These are phyloP conservation scores for Ailurus styani DNA, from an alignment of 2,113 vertebrate species.

Conservation along the genomic window DNA sequence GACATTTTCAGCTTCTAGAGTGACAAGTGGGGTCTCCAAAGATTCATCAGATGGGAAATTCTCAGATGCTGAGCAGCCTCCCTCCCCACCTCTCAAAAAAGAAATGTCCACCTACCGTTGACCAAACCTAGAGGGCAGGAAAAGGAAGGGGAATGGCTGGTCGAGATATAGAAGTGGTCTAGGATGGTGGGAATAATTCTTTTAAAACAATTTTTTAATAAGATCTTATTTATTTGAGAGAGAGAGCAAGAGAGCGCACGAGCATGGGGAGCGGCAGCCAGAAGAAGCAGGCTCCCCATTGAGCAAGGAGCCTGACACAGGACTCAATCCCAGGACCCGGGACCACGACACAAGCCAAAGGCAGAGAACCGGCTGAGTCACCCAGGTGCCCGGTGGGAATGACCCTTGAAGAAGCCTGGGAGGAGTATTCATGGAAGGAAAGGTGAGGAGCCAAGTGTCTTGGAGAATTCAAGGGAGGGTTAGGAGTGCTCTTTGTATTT, in stretches of 20 bases:
- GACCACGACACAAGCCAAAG: too few relatives aligned
- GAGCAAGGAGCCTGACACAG: too few relatives aligned
- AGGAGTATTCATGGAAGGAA: not conserved
- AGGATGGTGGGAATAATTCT: not conserved
- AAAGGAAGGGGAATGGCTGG: not conserved
- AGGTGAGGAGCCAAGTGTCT: not conserved
- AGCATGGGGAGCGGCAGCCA: too few relatives aligned
- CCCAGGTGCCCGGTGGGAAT: not conserved
- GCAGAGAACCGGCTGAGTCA: too few relatives aligned
- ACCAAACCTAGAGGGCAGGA: not conserved
- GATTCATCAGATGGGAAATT: too few relatives aligned
- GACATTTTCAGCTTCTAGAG: not conserved
- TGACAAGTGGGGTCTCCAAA: not conserved
- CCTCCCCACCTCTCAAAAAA: too few relatives aligned
- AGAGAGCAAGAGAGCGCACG: too few relatives aligned
- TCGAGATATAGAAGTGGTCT: not conserved
- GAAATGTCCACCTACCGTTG: not conserved
- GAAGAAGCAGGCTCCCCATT: too few relatives aligned
- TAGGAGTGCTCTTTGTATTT: not conserved
- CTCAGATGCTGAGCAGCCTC: not conserved
- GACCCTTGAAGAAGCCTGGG: not conserved
- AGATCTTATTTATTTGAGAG: too few relatives aligned
- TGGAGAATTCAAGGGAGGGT: not conserved
- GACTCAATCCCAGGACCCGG: too few relatives aligned
- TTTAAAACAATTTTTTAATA: too few relatives aligned